Evolutionary conservation across 2,113 vertebrate genomes (phyloP).

Genomic region (Telmatochromis brachygnathus): DNA sequence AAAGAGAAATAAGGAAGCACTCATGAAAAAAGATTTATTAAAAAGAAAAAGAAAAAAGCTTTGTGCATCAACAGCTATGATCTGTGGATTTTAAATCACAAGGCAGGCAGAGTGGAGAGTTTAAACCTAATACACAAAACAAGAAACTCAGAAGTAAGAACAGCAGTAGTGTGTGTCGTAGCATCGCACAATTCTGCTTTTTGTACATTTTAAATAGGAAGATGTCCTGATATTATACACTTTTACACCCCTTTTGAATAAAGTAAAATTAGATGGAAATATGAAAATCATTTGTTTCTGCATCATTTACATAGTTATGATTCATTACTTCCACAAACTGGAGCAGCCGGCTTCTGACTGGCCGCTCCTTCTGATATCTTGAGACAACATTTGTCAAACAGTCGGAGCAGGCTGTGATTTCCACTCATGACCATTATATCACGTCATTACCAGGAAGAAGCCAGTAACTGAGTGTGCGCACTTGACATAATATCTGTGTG

Average conservation of each 20-base stretch:
- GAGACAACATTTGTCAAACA: slow-evolving; percentile 56
- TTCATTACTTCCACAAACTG: not conserved
- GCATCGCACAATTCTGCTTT: not conserved
- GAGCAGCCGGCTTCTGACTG: not conserved
- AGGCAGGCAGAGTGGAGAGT: not conserved
- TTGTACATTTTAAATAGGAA: not conserved
- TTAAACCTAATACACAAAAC: not conserved
- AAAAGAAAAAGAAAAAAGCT: not conserved
- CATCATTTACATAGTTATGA: not conserved
- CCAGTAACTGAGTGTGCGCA: not conserved
- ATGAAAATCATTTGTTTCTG: not conserved
- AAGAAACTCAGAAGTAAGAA: not conserved
- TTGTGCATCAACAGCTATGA: not conserved
- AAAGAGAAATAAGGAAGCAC: not conserved
- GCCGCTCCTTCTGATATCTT: slow-evolving; percentile 27
- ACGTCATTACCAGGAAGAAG: not conserved
- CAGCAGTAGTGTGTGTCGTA: not conserved
- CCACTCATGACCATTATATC: slow-evolving; percentile 8
- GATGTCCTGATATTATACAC: not conserved
- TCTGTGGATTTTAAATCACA: not conserved
- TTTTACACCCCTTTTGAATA: not conserved
- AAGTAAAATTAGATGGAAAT: not conserved
- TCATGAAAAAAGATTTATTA: not conserved
- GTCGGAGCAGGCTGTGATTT: slow-evolving; percentile 21
- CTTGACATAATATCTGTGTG: not conserved